These are phyloP conservation scores for Imbricaverruca yamaguchii DNA, from an alignment of 2,888 invertebrate genomes.

Conservation along the genomic window DNA sequence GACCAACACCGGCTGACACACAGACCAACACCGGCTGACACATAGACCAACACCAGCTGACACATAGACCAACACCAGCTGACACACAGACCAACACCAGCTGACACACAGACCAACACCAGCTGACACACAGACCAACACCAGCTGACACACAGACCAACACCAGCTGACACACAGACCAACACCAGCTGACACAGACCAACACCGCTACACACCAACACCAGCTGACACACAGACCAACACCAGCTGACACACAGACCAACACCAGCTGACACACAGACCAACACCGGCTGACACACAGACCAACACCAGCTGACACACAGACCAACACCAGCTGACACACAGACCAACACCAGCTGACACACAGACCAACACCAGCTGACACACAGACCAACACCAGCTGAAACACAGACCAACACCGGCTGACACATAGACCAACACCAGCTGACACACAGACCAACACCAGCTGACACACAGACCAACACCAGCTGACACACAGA, in stretches of 20 bases:
- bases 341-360: too few species aligned
- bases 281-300: conserved; percentile 5
- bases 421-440: neutral
- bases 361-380: neutral
- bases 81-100: too few species aligned
- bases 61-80: too few species aligned
- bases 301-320: too few species aligned
- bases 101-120: neutral
- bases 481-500: neutral
- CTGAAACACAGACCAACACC: neutral
- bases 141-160: neutral
- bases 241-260: neutral
- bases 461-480: too few species aligned
- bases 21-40: conserved; percentile 2
- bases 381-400: neutral
- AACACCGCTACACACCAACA: too few species aligned
- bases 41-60: too few species aligned
- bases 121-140: neutral
- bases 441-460: neutral
- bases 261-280: too few species aligned
- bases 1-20: too few species aligned
- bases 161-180: too few species aligned
- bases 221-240: too few species aligned
- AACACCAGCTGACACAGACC: neutral
- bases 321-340: too few species aligned